Conservation (phyloP, 2,797 vertebrate genomes). For the Acanthiza pusilla region DNA sequence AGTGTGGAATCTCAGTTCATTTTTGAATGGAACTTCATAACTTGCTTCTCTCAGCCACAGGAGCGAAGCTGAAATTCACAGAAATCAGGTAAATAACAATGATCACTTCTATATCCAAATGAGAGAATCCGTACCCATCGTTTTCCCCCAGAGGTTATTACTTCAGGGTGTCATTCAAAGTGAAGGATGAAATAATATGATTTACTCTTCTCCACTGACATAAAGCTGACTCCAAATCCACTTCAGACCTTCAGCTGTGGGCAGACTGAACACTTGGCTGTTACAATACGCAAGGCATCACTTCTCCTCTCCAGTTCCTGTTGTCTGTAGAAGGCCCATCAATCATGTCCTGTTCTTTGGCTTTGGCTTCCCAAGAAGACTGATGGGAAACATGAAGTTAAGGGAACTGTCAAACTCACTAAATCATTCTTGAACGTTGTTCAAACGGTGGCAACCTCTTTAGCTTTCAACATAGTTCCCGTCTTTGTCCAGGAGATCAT, state of each 20-base stretch:
- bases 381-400: background rate
- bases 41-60: background rate
- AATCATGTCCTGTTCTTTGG: background rate
- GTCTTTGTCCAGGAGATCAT: background rate
- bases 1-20: background rate
- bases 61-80: background rate
- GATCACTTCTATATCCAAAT: background rate
- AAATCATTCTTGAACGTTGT: background rate
- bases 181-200: background rate
- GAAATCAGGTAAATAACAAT: background rate
- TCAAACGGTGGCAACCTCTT: background rate
- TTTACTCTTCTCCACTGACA: background rate
- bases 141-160: background rate
- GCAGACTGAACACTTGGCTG: background rate
- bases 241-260: background rate
- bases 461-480: background rate
- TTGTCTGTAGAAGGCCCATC: constrained; percentile 5
- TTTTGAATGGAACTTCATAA: background rate
- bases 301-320: background rate
- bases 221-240: background rate
- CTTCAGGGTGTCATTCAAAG: background rate
- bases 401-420: background rate
- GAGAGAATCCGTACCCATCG: background rate
- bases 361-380: background rate
- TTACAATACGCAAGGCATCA: background rate